Base-by-base conservation (phyloP, 2,888 invertebrate genomes). In the Podotricha telesiphe region DNA sequence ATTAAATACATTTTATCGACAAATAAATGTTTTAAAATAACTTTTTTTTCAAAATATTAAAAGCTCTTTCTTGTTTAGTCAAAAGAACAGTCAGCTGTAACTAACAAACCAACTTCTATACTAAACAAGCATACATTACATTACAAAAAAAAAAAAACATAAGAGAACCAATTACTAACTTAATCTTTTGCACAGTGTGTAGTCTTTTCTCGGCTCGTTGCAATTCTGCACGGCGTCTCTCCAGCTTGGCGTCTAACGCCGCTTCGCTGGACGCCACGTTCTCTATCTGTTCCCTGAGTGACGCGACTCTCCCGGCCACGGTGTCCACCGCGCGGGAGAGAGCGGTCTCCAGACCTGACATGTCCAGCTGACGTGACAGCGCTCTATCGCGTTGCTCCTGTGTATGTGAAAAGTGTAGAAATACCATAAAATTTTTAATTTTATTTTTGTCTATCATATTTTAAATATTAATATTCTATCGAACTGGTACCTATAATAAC, bases 151-250 rank as follows among this genome's bases (percentile, higher is more conserved):
- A n/a, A n/a, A n/a, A n/a, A n/a, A n/a, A n/a, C n/a, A n/a, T n/a
- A n/a, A n/a, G n/a, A n/a, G n/a, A 37, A 37, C 6, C 6, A 37
- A 37, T 7, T 7, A 37, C 6, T 8, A 8, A 96, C 96, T 98
- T 96, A 74, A 99, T 98, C 94, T 98, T 98, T 88, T 98, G 97
- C 77, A 99, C 93, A 0, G 99, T 98, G 80, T 97, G 96, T 58
- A 99, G 93, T 45, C 99, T 94, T 86, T 99, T 99, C 85, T 98
- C 97, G 74, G 98, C 98, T 65, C 99, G 94, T 78, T 98, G 97
- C 74, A 99, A 93, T 83, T 99, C 99, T 0, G 96, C 95, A 75
- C 95, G 95, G 75, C 98, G 96, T 69, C 99, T 95, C 83, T 99
- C 98, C 69, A 99, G 96, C 93, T 99, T 99, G 11, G 96, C 95